Evolutionary conservation across 2,888 invertebrate species (phyloP).

Genomic region (Spialia ferax): DNA sequence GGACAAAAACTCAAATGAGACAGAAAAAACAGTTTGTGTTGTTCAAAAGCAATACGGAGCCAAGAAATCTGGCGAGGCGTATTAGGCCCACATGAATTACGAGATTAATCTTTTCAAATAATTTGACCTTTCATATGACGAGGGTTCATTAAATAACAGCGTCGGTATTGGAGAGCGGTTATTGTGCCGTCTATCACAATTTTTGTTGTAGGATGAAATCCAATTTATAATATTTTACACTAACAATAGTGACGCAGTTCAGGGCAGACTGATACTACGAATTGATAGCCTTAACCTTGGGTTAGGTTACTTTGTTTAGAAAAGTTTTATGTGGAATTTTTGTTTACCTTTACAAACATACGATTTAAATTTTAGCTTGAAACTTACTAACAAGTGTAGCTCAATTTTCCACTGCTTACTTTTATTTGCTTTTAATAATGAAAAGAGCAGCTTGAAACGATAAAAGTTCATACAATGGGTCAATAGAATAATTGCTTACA

Average conservation of each 20-base stretch:
- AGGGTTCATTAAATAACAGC: constrained; percentile 86
- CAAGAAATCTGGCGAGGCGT: constrained; percentile 76
- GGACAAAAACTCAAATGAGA: not conserved
- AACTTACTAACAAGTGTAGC: too few species aligned
- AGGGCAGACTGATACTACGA: constrained; percentile 32
- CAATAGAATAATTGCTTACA: too few species aligned
- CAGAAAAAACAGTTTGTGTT: constrained; percentile 59
- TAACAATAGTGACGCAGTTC: constrained; percentile 40
- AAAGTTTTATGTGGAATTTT: too few species aligned
- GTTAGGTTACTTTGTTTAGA: too few species aligned
- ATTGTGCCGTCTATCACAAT: constrained; percentile 84
- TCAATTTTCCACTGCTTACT: too few species aligned
- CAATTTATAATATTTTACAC: constrained; percentile 56
- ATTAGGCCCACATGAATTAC: constrained; percentile 82
- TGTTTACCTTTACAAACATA: too few species aligned
- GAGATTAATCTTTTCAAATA: constrained; percentile 86
- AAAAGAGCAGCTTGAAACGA: too few species aligned
- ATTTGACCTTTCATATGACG: constrained; percentile 86
- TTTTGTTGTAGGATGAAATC: constrained; percentile 73
- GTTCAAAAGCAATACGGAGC: constrained; percentile 73
- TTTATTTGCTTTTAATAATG: too few species aligned
- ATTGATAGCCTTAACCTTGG: too few species aligned
- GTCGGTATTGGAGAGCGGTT: constrained; percentile 79
- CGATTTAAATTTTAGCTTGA: too few species aligned
- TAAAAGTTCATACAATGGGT: too few species aligned